Evolutionary conservation across 1,140 invertebrate species (phyloP).

Genomic region (Drosophila miranda): DNA sequence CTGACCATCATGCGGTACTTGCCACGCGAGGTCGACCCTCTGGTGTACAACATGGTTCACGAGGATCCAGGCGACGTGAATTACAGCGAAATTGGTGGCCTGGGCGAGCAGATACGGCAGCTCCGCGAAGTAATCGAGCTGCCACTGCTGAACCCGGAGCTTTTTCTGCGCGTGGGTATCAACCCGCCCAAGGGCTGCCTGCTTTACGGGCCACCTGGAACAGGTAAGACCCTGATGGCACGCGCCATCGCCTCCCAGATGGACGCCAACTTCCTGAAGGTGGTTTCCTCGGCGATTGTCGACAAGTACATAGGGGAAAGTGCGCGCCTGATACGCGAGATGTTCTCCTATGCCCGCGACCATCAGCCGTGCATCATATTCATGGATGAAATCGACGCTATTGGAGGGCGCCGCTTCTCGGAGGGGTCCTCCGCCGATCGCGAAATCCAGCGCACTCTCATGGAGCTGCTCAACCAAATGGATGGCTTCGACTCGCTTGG

Average conservation of each 20-base stretch:
- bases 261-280: slow-evolving; percentile 99
- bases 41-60: slow-evolving; percentile 69
- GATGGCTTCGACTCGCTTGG: slow-evolving; percentile 99
- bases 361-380: slow-evolving; percentile 99
- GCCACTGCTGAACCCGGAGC: slow-evolving; percentile 88
- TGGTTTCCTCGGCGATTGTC: slow-evolving; percentile 98
- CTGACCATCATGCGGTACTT: slow-evolving; percentile 66
- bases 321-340: slow-evolving; percentile 98
- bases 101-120: slow-evolving; percentile 63
- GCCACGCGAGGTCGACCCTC: slow-evolving; percentile 64
- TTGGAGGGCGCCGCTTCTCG: slow-evolving; percentile 97
- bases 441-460: slow-evolving; percentile 99
- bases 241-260: slow-evolving; percentile 97
- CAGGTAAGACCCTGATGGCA: slow-evolving; percentile 97
- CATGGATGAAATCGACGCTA: slow-evolving; percentile 99
- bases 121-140: slow-evolving; percentile 69
- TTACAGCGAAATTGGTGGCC: slow-evolving; percentile 62
- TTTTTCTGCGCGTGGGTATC: slow-evolving; percentile 99
- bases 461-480: slow-evolving; percentile 99
- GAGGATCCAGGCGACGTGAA: slow-evolving; percentile 68
- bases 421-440: slow-evolving; percentile 99
- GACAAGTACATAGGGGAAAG: slow-evolving; percentile 99
- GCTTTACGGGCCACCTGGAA: slow-evolving; percentile 99
- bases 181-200: slow-evolving; percentile 99
- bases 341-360: slow-evolving; percentile 99